A percentile compares a stretch with the other conserved stretches of the same genome.
Conservation (phyloP, 2,888 invertebrate species). For the Zele albiditarsus region DNA sequence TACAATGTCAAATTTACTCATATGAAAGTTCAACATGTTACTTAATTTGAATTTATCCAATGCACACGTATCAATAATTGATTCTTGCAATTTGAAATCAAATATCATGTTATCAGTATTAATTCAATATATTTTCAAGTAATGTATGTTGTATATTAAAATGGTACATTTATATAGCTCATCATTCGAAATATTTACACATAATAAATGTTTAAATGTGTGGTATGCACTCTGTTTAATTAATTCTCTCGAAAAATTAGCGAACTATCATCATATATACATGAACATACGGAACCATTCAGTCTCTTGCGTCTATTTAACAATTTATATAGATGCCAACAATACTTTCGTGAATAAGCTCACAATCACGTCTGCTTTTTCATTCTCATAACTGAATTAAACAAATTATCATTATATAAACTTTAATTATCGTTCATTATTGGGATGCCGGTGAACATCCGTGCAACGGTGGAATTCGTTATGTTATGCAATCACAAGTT, state of each 20-base stretch:
- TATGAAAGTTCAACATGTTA: no score
- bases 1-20: no score
- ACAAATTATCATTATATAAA: not conserved
- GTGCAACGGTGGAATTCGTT: not conserved
- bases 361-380: not conserved
- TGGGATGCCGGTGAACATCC: not conserved
- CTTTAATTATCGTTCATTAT: not conserved
- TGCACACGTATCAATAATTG: not conserved
- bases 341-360: not conserved
- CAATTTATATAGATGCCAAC: not conserved
- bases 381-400: not conserved
- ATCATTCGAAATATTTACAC: not conserved
- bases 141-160: slow-evolving; percentile 1
- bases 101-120: not conserved
- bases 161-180: not conserved
- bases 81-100: not conserved
- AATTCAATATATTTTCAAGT: not conserved
- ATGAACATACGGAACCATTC: not conserved
- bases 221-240: not conserved
- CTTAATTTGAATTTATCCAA: not conserved
- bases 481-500: not conserved
- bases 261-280: not conserved
- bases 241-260: not conserved
- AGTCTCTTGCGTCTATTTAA: not conserved
- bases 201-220: not conserved